Evolutionary conservation across 2,113 vertebrate genomes (phyloP).

Genomic region (Copsychus sechellarum): DNA sequence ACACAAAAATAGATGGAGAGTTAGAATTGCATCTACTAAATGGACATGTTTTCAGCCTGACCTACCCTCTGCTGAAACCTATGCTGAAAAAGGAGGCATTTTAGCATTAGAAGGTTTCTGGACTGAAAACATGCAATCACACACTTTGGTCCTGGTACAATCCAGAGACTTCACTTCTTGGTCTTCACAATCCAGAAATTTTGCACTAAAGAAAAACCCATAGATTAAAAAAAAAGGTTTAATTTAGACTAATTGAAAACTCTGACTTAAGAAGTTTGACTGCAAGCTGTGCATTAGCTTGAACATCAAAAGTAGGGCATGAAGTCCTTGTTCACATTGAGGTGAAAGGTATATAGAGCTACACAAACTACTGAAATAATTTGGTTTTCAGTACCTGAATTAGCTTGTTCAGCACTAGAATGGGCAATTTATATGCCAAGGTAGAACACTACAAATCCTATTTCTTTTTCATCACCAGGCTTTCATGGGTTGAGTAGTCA

Average conservation of each 20-base stretch:
- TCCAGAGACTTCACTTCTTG: background rate
- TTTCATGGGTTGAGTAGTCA: background rate
- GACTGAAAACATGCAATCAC: background rate
- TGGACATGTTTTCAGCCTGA: background rate
- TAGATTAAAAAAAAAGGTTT: background rate
- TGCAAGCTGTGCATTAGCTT: fast-evolving
- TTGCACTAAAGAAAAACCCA: background rate
- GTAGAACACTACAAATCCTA: background rate
- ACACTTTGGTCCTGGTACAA: background rate
- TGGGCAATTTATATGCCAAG: background rate
- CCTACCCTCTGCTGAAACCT: background rate
- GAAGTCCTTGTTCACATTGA: fast-evolving
- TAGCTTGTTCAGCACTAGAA: background rate
- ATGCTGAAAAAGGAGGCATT: background rate
- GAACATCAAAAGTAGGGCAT: background rate
- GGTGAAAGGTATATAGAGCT: background rate
- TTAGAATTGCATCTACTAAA: background rate
- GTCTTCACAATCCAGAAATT: background rate
- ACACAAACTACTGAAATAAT: background rate
- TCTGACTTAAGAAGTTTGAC: background rate
- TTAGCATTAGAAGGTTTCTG: background rate
- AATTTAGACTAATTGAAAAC: background rate
- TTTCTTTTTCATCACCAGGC: background rate
- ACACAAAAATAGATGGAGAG: background rate
- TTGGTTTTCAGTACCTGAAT: background rate